These are phyloP conservation scores for Elysia chlorotica DNA, from an alignment of 1,140 invertebrate species.

Conservation along the genomic window DNA sequence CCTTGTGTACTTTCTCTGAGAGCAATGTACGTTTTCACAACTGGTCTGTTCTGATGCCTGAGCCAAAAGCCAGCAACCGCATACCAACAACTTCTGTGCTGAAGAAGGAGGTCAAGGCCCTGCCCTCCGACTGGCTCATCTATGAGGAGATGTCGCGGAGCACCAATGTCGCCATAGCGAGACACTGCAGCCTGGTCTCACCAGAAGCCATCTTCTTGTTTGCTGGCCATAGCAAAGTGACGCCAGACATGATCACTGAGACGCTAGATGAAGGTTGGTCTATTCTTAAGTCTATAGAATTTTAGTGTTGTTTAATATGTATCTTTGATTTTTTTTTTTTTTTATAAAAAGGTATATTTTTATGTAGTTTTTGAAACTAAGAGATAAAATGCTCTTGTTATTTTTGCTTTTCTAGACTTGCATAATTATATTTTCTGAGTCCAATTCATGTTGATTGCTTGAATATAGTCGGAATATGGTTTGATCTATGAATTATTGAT, in stretches of 20 bases:
- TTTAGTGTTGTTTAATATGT: too few relatives aligned
- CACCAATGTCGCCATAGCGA: slow-evolving; percentile 64
- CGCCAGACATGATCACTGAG: too few relatives aligned
- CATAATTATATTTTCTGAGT: background rate
- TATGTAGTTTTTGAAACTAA: too few relatives aligned
- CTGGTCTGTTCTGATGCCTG: slow-evolving; percentile 77
- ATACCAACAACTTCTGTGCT: too few relatives aligned
- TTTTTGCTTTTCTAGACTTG: background rate
- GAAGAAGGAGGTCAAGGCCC: slow-evolving; percentile 59
- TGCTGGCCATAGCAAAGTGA: slow-evolving; percentile 74
- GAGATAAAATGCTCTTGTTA: slow-evolving; percentile 16
- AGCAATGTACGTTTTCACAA: slow-evolving; percentile 77
- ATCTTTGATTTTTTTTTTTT: too few relatives aligned
- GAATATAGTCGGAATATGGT: background rate
- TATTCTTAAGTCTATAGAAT: too few relatives aligned
- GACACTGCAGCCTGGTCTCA: slow-evolving; percentile 78
- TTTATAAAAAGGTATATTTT: too few relatives aligned
- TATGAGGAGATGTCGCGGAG: slow-evolving; percentile 80
- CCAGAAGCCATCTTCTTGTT: slow-evolving; percentile 81
- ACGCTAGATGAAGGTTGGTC: too few relatives aligned
- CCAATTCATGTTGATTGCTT: background rate
- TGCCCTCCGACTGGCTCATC: slow-evolving; percentile 82
- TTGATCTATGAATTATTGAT: background rate
- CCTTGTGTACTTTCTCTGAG: slow-evolving; percentile 62
- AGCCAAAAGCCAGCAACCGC: too few relatives aligned